A percentile compares a stretch with the other conserved stretches of the same genome.
Evolutionary conservation across 2,888 invertebrate genomes (phyloP).

Genomic region (Hesperia comma): DNA sequence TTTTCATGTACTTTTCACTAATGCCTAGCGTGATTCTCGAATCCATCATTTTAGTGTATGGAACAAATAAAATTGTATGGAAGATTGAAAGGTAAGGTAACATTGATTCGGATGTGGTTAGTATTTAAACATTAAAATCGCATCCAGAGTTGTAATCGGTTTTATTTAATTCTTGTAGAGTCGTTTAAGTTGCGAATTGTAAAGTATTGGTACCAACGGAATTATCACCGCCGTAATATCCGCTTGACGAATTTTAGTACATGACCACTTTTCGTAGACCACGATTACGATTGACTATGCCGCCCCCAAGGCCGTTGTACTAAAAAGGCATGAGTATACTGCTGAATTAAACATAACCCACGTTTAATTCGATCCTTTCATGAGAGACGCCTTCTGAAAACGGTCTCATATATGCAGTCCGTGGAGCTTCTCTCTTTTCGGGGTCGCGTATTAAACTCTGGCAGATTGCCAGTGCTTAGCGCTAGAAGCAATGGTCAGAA

Average conservation of each 20-base stretch:
- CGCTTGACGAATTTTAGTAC: constrained; percentile 19
- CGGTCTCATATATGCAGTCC: constrained; percentile 57
- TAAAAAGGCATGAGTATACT: constrained; percentile 52
- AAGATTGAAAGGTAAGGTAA: no score
- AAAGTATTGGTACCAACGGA: not conserved
- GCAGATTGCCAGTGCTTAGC: constrained; percentile 59
- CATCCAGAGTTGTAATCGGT: no score
- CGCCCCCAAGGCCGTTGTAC: constrained; percentile 21
- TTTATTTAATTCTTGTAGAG: no score
- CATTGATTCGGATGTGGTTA: no score
- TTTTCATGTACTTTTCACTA: no score
- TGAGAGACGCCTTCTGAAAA: constrained; percentile 52
- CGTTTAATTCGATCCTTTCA: constrained; percentile 48
- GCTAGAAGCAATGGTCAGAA: constrained; percentile 38
- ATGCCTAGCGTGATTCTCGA: no score
- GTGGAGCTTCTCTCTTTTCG: constrained; percentile 36
- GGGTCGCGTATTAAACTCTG: constrained; percentile 61
- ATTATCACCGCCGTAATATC: constrained; percentile 3
- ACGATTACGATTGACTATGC: not conserved
- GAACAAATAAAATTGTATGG: no score
- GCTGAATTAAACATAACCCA: constrained; percentile 62
- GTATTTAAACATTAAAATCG: no score
- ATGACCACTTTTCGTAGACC: constrained; percentile 10
- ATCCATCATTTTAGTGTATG: no score
- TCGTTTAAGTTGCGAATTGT: not conserved